Evolutionary conservation across 2,113 vertebrate species (phyloP).

Genomic region (Platycercus adscitus): DNA sequence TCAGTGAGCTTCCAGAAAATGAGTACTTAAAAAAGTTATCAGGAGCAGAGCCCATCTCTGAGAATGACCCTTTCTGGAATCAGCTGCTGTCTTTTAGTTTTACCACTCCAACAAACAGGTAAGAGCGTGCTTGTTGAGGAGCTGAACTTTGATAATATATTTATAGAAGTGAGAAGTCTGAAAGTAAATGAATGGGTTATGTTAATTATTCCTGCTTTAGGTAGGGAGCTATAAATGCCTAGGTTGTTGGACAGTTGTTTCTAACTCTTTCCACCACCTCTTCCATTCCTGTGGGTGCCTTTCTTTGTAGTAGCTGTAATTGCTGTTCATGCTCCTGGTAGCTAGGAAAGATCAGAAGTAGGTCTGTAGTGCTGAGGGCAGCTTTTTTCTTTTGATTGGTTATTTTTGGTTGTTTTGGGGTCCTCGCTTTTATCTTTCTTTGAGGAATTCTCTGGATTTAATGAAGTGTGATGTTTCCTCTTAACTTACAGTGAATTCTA

Average conservation of each 20-base stretch:
- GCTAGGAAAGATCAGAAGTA: not conserved
- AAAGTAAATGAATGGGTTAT: not conserved
- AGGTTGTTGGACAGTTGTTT: not conserved
- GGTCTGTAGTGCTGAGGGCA: not conserved
- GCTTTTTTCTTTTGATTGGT: not conserved
- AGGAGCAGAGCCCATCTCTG: slow-evolving; percentile 88
- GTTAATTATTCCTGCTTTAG: not conserved
- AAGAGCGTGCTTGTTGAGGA: not conserved
- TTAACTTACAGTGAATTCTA: not conserved
- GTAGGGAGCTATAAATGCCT: not conserved
- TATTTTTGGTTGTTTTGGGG: not conserved
- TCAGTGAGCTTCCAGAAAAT: slow-evolving; percentile 90
- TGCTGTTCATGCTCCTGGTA: not conserved
- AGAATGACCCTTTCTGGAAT: slow-evolving; percentile 99
- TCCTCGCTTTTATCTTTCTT: not conserved
- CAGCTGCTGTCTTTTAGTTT: slow-evolving; percentile 98
- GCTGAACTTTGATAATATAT: not conserved
- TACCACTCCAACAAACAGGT: slow-evolving; percentile 93
- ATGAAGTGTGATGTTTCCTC: not conserved
- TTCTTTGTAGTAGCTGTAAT: not conserved
- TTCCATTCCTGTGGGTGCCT: not conserved
- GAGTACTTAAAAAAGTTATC: slow-evolving; percentile 89
- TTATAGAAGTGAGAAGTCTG: not conserved
- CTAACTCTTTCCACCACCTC: not conserved
- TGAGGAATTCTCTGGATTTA: not conserved